Conservation (phyloP, 2,113 vertebrate genomes). For the Halcyon malimbica region DNA sequence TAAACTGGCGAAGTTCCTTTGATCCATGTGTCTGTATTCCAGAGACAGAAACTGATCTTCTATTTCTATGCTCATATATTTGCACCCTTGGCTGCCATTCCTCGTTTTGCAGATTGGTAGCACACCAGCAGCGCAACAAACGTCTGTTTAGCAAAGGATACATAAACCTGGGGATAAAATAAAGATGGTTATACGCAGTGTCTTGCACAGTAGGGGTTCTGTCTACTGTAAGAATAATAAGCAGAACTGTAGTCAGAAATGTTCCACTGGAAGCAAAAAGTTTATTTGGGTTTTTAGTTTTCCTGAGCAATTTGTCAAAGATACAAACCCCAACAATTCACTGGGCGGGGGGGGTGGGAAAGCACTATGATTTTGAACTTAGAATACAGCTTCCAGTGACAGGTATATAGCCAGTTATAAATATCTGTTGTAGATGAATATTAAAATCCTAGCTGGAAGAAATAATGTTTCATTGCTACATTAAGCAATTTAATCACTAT, state of each 20-base stretch:
- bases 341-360: background rate
- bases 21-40: background rate
- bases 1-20: background rate
- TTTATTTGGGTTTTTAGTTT: background rate
- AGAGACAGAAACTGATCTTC: background rate
- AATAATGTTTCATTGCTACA: background rate
- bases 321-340: background rate
- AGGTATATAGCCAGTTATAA: background rate
- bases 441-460: background rate
- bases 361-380: background rate
- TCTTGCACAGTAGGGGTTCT: background rate
- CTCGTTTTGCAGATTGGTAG: background rate
- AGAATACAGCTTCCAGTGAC: background rate
- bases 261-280: background rate
- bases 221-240: background rate
- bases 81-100: background rate
- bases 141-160: background rate
- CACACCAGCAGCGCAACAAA: background rate
- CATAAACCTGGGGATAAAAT: background rate
- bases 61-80: background rate
- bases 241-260: background rate
- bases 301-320: background rate
- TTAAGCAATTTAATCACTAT: background rate
- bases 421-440: background rate
- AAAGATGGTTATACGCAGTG: background rate